Conservation (phyloP, 2,113 vertebrate genomes). For the Sialia sialis region DNA sequence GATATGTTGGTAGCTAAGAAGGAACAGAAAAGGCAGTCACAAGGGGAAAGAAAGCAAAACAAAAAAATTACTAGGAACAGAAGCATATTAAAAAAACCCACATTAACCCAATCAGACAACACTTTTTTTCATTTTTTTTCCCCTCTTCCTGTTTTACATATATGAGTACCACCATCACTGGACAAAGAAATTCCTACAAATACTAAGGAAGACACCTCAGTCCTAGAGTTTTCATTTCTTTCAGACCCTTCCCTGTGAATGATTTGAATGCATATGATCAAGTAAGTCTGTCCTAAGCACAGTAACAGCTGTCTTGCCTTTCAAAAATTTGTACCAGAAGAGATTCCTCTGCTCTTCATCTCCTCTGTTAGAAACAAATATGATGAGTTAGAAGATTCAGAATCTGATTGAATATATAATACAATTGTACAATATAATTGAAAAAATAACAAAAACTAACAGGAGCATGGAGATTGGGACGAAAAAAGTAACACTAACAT, state of each 20-base stretch:
- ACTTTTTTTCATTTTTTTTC: too few relatives aligned
- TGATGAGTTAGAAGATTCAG: background rate
- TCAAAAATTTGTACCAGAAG: background rate
- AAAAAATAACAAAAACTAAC: background rate
- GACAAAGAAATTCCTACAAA: background rate
- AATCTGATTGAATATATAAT: background rate
- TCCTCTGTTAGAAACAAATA: background rate
- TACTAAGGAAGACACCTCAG: background rate
- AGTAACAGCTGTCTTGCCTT: background rate
- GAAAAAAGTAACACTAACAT: background rate
- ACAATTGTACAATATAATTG: background rate
- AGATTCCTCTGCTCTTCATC: background rate
- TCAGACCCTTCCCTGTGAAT: background rate
- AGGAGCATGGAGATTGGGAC: background rate
- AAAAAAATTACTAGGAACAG: background rate
- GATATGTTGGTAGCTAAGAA: background rate
- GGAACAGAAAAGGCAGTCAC: background rate
- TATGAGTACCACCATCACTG: accelerated
- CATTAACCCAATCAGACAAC: background rate
- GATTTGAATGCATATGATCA: background rate
- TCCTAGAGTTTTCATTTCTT: background rate
- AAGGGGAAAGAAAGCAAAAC: accelerated
- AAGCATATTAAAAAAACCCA: accelerated
- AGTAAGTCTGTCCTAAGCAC: background rate
- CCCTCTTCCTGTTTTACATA: background rate